Percentiles rank a stretch among this genome's conserved stretches.
Conservation (phyloP, 2,797 vertebrate species). For the Toxotes lorentzi region DNA sequence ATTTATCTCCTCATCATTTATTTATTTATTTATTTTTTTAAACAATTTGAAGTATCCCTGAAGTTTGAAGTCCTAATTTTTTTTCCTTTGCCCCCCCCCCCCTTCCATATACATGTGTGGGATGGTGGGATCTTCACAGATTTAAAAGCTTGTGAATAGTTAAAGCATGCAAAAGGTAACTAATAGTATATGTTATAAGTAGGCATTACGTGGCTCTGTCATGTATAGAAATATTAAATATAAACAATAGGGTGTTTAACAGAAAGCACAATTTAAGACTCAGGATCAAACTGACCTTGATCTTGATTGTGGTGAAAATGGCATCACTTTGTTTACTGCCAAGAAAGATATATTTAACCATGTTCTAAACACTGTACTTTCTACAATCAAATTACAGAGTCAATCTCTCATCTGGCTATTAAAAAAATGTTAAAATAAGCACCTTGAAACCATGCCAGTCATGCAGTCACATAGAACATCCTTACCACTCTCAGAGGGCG, state of each 20-base stretch:
- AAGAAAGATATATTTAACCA: not conserved
- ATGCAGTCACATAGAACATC: not conserved
- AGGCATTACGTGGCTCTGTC: slow-evolving; percentile 58
- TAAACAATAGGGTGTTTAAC: slow-evolving; percentile 50
- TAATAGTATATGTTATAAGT: slow-evolving; percentile 50
- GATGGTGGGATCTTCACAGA: slow-evolving; percentile 37
- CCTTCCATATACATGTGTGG: slow-evolving; percentile 48
- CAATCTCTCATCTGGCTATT: slow-evolving; percentile 1
- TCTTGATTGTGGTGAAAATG: slow-evolving; percentile 1
- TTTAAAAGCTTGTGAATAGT: slow-evolving; percentile 43
- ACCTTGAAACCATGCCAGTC: not conserved
- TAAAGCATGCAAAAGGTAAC: slow-evolving; percentile 74
- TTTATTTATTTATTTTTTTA: slow-evolving; percentile 19
- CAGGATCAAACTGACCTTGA: slow-evolving; percentile 75
- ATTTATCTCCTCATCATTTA: slow-evolving; percentile 42
- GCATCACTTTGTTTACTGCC: slow-evolving; percentile 5
- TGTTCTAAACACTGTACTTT: not conserved
- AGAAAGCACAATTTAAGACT: slow-evolving; percentile 89
- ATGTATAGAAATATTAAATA: slow-evolving; percentile 53
- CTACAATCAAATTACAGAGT: not conserved
- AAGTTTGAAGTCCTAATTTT: slow-evolving; percentile 17
- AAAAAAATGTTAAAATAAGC: not conserved
- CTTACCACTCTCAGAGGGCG: not conserved
- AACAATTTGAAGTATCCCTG: slow-evolving; percentile 44
- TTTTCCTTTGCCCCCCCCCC: not conserved